A percentile compares a stretch with the other conserved stretches of the same genome.
Evolutionary conservation across 2,797 vertebrate species (phyloP).

Genomic region (Antennarius maculatus): DNA sequence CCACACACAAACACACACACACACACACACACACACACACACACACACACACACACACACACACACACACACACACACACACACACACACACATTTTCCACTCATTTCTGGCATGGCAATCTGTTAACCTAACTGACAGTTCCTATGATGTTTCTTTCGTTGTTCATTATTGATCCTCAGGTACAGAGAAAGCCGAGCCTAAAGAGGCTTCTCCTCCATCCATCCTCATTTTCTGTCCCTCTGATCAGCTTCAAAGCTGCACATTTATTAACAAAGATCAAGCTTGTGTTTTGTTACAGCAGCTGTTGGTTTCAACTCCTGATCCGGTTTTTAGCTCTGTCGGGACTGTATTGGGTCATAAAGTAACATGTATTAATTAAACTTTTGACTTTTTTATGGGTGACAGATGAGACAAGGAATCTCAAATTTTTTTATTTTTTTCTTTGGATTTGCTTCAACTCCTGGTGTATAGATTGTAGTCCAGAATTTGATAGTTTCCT

Average conservation of each 20-base stretch:
- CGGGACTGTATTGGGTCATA: no score
- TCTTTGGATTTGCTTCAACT: no score
- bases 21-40: conserved; percentile 20
- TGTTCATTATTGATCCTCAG: conserved; percentile 71
- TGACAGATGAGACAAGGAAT: background rate
- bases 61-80: conserved; percentile 23
- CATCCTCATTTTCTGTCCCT: conserved; percentile 47
- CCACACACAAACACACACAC: conserved; percentile 15
- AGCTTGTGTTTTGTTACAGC: conserved; percentile 9
- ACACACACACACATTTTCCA: conserved; percentile 10
- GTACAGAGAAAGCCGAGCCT: conserved; percentile 66
- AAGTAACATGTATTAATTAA: background rate
- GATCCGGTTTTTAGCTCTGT: background rate
- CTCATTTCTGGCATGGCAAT: conserved; percentile 59
- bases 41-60: conserved; percentile 7
- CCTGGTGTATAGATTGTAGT: no score
- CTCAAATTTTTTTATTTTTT: no score
- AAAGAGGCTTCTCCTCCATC: conserved; percentile 57
- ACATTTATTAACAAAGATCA: conserved; percentile 33
- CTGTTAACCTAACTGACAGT: conserved; percentile 70
- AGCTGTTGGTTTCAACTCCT: background rate
- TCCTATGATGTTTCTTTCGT: conserved; percentile 64
- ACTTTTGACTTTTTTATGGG: background rate
- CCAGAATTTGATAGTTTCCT: no score
- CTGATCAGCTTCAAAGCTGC: conserved; percentile 57